These are phyloP conservation scores for Hydrotaea diabolus DNA, from an alignment of 2,888 invertebrate species.

Conservation along the genomic window DNA sequence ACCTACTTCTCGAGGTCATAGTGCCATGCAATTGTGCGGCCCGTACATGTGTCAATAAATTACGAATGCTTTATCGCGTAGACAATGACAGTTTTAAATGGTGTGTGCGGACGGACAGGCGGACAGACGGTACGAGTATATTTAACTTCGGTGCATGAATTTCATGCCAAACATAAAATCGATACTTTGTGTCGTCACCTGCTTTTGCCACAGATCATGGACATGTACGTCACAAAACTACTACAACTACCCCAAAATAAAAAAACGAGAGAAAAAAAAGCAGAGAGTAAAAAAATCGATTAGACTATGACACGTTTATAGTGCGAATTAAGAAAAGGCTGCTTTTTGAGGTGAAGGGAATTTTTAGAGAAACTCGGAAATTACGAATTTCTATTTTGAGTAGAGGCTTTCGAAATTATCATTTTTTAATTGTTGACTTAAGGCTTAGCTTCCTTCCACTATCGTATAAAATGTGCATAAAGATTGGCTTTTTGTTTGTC, in stretches of 20 bases:
- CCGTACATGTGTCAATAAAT: conserved; percentile 20
- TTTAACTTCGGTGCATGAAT: not conserved
- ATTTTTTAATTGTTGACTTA: no score
- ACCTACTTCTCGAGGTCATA: conserved; percentile 28
- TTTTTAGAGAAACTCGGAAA: no score
- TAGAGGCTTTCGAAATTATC: no score
- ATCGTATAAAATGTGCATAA: no score
- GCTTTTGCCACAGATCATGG: not conserved
- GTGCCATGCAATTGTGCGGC: not conserved
- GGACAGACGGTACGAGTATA: conserved; percentile 13
- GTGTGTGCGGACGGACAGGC: no score
- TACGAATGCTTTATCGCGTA: conserved; percentile 15
- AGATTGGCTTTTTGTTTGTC: no score
- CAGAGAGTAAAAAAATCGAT: not conserved
- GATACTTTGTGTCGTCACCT: conserved; percentile 31
- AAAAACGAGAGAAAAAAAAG: not conserved
- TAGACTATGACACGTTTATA: not conserved
- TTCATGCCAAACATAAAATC: conserved; percentile 27
- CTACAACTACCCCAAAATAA: not conserved
- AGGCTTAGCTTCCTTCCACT: no score
- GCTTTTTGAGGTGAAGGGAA: not conserved
- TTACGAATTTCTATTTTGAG: no score
- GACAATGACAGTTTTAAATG: conserved; percentile 28
- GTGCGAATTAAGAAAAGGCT: not conserved
- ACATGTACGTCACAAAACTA: not conserved